Evolutionary conservation across 2,113 vertebrate genomes (phyloP), one percentile per base, ranked within the genome.

Genomic region (Platysternon megacephalum): DNA sequence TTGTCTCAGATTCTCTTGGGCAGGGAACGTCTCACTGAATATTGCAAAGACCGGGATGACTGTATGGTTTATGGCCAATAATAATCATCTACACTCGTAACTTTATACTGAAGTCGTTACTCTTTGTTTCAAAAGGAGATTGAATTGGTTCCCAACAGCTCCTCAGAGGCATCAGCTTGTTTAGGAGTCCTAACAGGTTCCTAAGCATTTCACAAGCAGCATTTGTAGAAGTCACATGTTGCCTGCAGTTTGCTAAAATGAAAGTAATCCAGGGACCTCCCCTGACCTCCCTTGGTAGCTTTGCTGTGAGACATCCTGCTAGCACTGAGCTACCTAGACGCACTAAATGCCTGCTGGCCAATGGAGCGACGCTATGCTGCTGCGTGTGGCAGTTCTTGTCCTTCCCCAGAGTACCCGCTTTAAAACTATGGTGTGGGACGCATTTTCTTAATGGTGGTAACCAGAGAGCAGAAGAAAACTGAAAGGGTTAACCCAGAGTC

Each of bases 351-450:
- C 78, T 24, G 1, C 0, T 1, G 49, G 0, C 5, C 5, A n/a
- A 32, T 11, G 0, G 53, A 89, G 44, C 3, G 1, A 48, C 42
- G 17, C 3, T 26, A 35, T 55, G 72, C 58, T 12, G 58, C 13
- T 11, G 2, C 0, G 2, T 68, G 48, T 4, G 28, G 52, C 9
- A 3, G 17, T 4, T n/a, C 4, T 2, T 0, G 44, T 8, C 39
- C 49, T 1, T 13, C 35, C 24, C 6, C 1, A 0, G 16, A 29
- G 21, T 39, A 72, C 26, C 58, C 8, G 16, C 61, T n/a, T 86
- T 44, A 44, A 22, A 42, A 44, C n/a, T 46, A 42, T 13, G 74
- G 42, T 4, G 74, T 78, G 22, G 42, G n/a, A 76, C 13, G 39
- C 17, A 44, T 76, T 76, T 76, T 39, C 1, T 2, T 16, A 48